Base-by-base conservation (phyloP, 2,113 vertebrate species). In the Seriola aureovittata region DNA sequence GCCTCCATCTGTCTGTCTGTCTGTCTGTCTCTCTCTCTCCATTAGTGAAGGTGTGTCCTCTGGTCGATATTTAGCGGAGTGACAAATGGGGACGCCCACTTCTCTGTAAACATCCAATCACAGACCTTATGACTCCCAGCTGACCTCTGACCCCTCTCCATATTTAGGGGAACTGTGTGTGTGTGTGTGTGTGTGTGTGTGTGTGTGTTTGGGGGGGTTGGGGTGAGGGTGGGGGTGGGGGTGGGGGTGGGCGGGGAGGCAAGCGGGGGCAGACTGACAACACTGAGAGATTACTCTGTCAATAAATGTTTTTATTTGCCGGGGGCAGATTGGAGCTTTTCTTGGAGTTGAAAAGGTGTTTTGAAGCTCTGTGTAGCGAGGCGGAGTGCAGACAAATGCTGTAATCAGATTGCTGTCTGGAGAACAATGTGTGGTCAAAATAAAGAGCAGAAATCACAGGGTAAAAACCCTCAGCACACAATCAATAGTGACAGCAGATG, bases 71-170 rank as follows among this genome's bases (percentile, higher is more conserved):
- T 84, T 85, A 82, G 82, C 32, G 44, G 48, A 55, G 75, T 73
- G 82, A 73, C 74, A 84, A 84, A 70, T 63, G 71, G 84, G 42
- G 38, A 89, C 87, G 67, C 86, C 88, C 81, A 87, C 85, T 75
- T 84, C 58, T 87, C 67, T 90, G 83, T 85, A 86, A 91, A 91
- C 88, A 92, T 89, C 88, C 89, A 92, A 92, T 92, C 88, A 93
- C 75, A 83, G 85, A 90, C 87, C 89, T 91, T 80, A 74, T 81
- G 76, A 86, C 88, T 88, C 74, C 63, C 4, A 25, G 17, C 29
- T 81, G 74, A 82, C 75, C 87, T 82, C 21, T 88, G 86, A 89
- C 82, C 82, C 44, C 32, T 62, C 11, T 66, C 44, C 25, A 75
- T 42, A 5, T 69, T 81, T 4, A 25, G 57, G 57, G 42, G 25